Evolutionary conservation across 2,113 vertebrate species (phyloP).

Genomic region (Oreocharis arfaki): DNA sequence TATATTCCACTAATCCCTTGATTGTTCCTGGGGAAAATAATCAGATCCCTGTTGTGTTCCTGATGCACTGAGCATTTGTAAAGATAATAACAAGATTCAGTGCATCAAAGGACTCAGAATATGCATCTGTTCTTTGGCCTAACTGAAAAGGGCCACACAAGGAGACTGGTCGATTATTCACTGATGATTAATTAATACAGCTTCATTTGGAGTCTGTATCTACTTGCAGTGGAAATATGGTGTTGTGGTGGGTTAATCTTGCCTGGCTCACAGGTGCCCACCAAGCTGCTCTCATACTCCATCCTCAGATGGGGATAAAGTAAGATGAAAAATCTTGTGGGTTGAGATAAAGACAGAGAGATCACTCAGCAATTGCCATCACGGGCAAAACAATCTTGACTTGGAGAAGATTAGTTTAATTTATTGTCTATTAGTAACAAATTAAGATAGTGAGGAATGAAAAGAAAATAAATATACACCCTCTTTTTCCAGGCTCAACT

Average conservation of each 20-base stretch:
- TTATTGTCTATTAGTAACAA: neutral
- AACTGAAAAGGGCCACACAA: conserved; percentile 25
- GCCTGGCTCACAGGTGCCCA: neutral
- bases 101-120: conserved; percentile 53
- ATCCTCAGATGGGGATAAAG: neutral
- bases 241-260: neutral
- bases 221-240: conserved; percentile 31
- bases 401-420: neutral
- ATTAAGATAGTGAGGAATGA: neutral
- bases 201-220: conserved; percentile 44
- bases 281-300: fast-evolving
- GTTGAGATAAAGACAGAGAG: neutral
- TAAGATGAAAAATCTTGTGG: neutral
- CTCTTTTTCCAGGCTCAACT: neutral
- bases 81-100: conserved; percentile 66
- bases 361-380: neutral
- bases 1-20: conserved; percentile 82
- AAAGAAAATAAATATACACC: neutral
- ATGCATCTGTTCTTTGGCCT: conserved; percentile 66
- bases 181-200: conserved; percentile 48
- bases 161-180: conserved; percentile 23
- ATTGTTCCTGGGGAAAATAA: conserved; percentile 74
- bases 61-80: conserved; percentile 67
- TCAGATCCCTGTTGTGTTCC: conserved; percentile 64
- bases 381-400: neutral